These are phyloP conservation scores for Smutsia temminckii DNA, from an alignment of 2,797 vertebrate species.

Conservation along the genomic window DNA sequence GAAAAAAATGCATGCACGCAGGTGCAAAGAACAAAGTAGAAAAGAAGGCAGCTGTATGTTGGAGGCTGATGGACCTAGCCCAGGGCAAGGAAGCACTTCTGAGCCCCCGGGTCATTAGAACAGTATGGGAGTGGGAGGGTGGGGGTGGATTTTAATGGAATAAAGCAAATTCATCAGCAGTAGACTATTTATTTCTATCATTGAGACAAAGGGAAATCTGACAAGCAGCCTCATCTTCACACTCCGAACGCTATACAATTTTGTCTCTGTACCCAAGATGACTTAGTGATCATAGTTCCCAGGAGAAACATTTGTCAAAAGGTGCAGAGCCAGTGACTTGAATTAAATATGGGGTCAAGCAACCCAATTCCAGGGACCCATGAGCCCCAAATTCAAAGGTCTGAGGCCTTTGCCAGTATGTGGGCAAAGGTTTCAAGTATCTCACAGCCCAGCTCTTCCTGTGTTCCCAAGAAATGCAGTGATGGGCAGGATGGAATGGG, in stretches of 20 bases:
- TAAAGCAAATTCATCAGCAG: not conserved
- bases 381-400: not conserved
- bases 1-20: not conserved
- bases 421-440: not conserved
- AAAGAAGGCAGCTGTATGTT: not conserved
- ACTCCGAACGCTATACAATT: not conserved
- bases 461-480: not conserved
- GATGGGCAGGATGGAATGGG: not conserved
- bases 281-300: not conserved
- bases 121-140: not conserved
- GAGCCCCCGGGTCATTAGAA: not conserved
- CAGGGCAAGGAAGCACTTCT: not conserved
- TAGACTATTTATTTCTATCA: not conserved
- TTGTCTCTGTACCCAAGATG: slow-evolving; percentile 9
- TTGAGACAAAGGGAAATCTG: not conserved
- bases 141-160: not conserved
- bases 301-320: not conserved
- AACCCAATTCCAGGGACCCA: not conserved
- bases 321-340: not conserved
- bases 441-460: not conserved
- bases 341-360: not conserved
- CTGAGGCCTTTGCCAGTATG: not conserved
- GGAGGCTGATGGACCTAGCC: not conserved
- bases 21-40: not conserved
- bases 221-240: not conserved